These are phyloP conservation scores for Pseudopleuronectes americanus DNA, from an alignment of 2,797 vertebrate species.

Conservation along the genomic window DNA sequence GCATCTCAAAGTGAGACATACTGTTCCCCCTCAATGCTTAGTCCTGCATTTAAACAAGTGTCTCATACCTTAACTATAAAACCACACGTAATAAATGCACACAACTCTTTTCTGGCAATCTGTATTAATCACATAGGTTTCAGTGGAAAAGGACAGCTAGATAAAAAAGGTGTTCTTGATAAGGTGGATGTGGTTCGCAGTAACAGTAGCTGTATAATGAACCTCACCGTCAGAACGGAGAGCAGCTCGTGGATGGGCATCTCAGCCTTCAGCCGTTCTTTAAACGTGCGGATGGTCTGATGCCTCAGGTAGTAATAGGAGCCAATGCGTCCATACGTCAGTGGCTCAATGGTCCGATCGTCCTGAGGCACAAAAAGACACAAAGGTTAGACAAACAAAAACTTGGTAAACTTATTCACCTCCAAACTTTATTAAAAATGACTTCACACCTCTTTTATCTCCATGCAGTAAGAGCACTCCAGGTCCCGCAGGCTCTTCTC, in stretches of 20 bases:
- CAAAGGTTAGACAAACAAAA: neutral
- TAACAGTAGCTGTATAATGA: neutral
- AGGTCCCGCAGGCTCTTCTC: constrained; percentile 91
- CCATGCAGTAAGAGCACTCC: constrained; percentile 93
- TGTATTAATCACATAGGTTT: neutral
- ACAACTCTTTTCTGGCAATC: neutral
- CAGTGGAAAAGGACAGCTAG: neutral
- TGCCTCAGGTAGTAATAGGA: constrained; percentile 98
- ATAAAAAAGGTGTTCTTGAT: neutral
- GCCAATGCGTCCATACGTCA: constrained; percentile 90
- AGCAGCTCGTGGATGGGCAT: constrained; percentile 89
- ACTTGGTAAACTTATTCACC: neutral
- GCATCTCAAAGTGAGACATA: too few species aligned
- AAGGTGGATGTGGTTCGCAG: neutral
- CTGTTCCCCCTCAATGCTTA: too few species aligned
- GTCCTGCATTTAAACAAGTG: too few species aligned
- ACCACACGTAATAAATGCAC: too few species aligned
- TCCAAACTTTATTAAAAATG: neutral
- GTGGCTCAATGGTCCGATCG: constrained; percentile 87
- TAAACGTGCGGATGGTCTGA: constrained; percentile 93
- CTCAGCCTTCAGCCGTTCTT: constrained; percentile 90
- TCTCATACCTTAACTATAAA: too few species aligned
- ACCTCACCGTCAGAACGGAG: constrained; percentile 90
- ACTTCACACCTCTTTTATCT: constrained; percentile 90
- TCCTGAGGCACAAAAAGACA: constrained; percentile 80